Conservation (phyloP, 1,140 invertebrate genomes). For the Cyclina sinensis region DNA sequence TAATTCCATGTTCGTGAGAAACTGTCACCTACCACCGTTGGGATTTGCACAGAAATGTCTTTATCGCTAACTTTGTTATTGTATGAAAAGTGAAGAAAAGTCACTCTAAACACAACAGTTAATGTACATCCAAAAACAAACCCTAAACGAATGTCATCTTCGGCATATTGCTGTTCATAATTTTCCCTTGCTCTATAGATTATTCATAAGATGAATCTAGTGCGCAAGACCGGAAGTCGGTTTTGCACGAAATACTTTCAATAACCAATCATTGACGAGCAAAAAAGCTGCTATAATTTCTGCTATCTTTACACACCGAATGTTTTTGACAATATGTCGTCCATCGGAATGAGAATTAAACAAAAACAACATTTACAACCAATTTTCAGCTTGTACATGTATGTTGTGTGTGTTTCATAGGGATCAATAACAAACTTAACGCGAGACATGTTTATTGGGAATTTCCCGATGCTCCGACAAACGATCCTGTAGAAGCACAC, state of each 20-base stretch:
- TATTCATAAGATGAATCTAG: constrained; percentile 36
- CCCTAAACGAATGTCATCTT: not conserved
- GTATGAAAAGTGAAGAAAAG: too few species aligned
- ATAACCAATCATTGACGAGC: constrained; percentile 40
- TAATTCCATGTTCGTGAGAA: not conserved
- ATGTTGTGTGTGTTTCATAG: not conserved
- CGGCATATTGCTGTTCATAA: constrained; percentile 17
- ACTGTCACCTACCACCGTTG: not conserved
- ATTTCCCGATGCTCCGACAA: constrained; percentile 1
- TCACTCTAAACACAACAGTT: not conserved
- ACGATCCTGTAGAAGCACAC: not conserved
- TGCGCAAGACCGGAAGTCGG: constrained; percentile 41
- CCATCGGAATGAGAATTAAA: not conserved
- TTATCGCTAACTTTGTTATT: not conserved
- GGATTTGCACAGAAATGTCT: not conserved
- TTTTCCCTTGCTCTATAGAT: constrained; percentile 19
- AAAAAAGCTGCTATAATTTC: not conserved
- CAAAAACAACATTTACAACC: not conserved
- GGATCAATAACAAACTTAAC: constrained; percentile 18
- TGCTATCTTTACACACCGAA: constrained; percentile 24
- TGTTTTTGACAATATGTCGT: constrained; percentile 25
- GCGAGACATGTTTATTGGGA: constrained; percentile 14
- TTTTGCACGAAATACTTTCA: constrained; percentile 37
- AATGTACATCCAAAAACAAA: not conserved
- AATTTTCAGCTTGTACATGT: constrained; percentile 22